Evolutionary conservation across 2,797 vertebrate species (phyloP).

Genomic region (Tenualosa thibaudeaui): DNA sequence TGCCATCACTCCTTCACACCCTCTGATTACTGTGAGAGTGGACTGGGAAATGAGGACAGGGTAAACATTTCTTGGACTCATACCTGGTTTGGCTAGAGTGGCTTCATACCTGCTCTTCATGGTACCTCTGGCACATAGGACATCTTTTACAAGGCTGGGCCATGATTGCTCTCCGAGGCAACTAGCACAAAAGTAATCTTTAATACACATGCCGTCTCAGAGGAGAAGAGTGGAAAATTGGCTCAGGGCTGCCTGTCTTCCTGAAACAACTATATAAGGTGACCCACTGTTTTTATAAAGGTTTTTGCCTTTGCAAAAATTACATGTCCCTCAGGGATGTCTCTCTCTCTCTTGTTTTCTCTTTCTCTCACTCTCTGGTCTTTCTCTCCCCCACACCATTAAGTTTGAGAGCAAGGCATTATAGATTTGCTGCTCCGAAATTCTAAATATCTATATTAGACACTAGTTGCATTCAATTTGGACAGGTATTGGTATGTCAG

Average conservation of each 20-base stretch:
- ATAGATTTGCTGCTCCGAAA: not conserved
- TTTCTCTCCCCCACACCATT: not conserved
- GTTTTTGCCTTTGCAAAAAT: conserved; percentile 52
- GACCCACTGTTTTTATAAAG: conserved; percentile 64
- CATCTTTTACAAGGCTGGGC: conserved; percentile 8
- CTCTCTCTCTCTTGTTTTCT: conserved; percentile 34
- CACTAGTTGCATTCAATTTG: not conserved
- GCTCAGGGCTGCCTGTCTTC: conserved; percentile 52
- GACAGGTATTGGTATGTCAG: not conserved
- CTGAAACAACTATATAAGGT: conserved; percentile 63
- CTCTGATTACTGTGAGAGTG: conserved; percentile 2
- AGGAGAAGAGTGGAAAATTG: conserved; percentile 72
- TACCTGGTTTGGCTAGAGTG: not conserved
- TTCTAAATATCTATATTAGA: not conserved
- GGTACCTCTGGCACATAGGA: not conserved
- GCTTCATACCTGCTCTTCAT: not conserved
- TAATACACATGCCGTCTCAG: conserved; percentile 70
- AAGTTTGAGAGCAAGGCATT: not conserved
- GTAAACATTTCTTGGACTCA: not conserved
- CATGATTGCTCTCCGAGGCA: conserved; percentile 53
- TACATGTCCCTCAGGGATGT: conserved; percentile 38
- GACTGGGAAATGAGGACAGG: not conserved
- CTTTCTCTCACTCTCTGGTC: not conserved
- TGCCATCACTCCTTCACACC: not conserved
- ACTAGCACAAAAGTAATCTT: conserved; percentile 65